phyloP scores from a whole-genome alignment of 2,888 invertebrate species.

The Cataglyphis livida region DNA sequence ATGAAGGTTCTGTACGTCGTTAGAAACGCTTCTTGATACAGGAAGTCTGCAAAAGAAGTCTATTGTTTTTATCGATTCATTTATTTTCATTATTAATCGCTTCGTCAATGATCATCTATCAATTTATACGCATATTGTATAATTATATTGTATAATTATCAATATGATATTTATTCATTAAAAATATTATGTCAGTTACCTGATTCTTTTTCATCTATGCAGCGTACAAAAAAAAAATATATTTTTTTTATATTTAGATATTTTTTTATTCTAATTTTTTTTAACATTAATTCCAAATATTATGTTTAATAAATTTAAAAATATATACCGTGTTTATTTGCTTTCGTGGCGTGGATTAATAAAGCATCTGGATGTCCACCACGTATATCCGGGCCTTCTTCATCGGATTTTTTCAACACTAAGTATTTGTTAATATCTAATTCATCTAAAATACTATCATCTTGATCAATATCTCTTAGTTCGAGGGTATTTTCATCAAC shows the following conservation, averaged over 20 bases:
- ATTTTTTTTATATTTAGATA: constrained; percentile 45
- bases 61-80: neutral
- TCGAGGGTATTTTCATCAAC: constrained; percentile 82
- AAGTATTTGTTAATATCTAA: constrained; percentile 93
- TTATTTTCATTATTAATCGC: neutral
- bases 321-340: constrained; percentile 92
- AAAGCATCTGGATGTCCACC: constrained; percentile 98
- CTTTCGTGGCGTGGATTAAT: constrained; percentile 98
- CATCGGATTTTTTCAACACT: constrained; percentile 92
- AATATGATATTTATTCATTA: neutral
- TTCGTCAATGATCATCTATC: neutral
- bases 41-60: constrained; percentile 89
- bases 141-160: neutral
- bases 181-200: constrained; percentile 80
- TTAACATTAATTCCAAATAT: constrained; percentile 1
- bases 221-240: constrained; percentile 46
- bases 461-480: constrained; percentile 79
- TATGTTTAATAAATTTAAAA: constrained; percentile 5
- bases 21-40: constrained; percentile 99
- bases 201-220: constrained; percentile 86
- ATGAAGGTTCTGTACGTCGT: constrained; percentile 99
- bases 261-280: constrained; percentile 10
- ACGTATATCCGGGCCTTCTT: constrained; percentile 96
- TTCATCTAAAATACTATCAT: constrained; percentile 89
- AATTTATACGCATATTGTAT: neutral